phyloP scores from a whole-genome alignment of 2,113 vertebrate species.

The Butastur rufipennis region DNA sequence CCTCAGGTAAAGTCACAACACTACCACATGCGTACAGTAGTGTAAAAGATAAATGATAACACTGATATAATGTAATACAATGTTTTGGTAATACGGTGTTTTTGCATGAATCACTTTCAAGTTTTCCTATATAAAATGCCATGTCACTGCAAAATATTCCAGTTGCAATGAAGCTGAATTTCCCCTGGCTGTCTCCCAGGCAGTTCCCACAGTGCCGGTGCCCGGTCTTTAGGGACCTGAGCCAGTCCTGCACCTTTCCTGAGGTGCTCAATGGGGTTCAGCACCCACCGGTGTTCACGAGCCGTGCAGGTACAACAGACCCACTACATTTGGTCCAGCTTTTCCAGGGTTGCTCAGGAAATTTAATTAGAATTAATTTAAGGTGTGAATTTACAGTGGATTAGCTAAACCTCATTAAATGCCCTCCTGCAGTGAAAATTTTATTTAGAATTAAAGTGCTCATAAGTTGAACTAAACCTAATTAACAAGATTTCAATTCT shows the following conservation, averaged over 20 bases:
- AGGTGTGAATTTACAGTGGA: neutral
- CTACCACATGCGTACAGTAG: accelerated
- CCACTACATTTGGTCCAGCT: accelerated
- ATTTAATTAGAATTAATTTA: neutral
- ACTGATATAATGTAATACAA: accelerated
- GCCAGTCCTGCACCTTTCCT: neutral
- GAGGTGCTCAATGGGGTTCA: neutral
- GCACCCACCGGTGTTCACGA: accelerated
- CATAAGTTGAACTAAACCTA: neutral
- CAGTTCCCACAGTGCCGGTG: accelerated
- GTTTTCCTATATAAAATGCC: neutral
- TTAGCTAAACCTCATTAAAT: neutral
- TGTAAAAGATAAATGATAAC: neutral
- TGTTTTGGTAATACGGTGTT: accelerated
- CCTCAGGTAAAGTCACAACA: neutral
- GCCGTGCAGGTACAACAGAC: accelerated
- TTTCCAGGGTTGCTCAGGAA: neutral
- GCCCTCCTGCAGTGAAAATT: neutral
- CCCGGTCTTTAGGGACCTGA: accelerated
- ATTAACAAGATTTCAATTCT: neutral
- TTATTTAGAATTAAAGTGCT: neutral
- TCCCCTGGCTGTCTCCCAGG: too few relatives aligned
- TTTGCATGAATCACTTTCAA: neutral
- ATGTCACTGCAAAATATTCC: accelerated
- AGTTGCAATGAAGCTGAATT: neutral